Conservation (phyloP, 2,888 invertebrate genomes). For the Machimus rusticus region DNA sequence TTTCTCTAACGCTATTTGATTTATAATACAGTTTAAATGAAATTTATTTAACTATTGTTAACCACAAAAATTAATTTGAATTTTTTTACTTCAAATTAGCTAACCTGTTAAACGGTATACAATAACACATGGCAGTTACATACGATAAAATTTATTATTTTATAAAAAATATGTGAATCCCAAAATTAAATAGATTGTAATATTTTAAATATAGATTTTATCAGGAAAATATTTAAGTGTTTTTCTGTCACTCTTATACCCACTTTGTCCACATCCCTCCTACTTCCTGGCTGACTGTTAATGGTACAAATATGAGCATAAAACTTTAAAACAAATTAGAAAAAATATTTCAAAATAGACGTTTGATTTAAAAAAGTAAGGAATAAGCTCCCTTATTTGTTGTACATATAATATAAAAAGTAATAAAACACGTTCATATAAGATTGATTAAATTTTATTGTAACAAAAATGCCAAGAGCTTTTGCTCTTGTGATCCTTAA, state of each 20-base stretch:
- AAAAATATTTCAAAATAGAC: too few relatives aligned
- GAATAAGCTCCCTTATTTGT: too few relatives aligned
- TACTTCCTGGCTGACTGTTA: too few relatives aligned
- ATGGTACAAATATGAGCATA: too few relatives aligned
- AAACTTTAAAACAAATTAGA: too few relatives aligned
- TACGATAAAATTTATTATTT: not conserved
- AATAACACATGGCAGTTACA: not conserved
- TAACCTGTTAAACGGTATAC: not conserved
- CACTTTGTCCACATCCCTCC: too few relatives aligned
- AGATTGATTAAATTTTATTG: not conserved
- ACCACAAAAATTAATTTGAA: not conserved
- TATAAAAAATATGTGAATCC: not conserved
- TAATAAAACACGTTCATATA: not conserved
- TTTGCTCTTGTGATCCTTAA: slow-evolving; percentile 72
- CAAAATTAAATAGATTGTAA: not conserved
- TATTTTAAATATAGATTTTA: slow-evolving; percentile 20
- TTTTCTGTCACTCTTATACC: not conserved
- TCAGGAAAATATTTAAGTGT: not conserved
- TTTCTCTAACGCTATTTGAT: not conserved
- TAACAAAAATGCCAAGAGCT: slow-evolving; percentile 66
- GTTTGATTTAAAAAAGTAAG: too few relatives aligned
- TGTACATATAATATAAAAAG: too few relatives aligned
- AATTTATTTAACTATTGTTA: not conserved
- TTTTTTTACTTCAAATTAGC: not conserved
- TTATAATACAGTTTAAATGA: not conserved